Base-by-base conservation (phyloP, 2,797 vertebrate species). In the Lepidocolaptes lacrymiger region DNA sequence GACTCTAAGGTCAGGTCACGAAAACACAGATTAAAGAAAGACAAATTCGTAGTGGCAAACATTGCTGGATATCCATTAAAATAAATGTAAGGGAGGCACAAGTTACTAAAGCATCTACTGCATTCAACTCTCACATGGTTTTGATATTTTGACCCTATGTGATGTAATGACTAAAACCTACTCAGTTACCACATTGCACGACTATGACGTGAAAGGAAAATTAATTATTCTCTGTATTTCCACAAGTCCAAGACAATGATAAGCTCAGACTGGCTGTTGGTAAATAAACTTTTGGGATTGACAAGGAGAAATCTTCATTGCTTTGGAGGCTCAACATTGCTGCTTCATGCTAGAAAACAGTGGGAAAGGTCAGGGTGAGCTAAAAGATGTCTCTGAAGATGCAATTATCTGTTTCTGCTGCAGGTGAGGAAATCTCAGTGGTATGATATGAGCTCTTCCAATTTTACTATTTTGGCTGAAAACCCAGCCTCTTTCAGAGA, bases 21-120 rank as follows among this genome's bases (percentile, higher is more conserved):
- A 93, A 91, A 89, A 89, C 59, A 80, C 7, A 83, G 62, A 89
- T 78, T 85, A 91, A 94, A 95, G 85, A 69, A 88, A 74, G 87
- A 55, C 17, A 46, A 74, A 93, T 68, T 69, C 84, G 52, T 41
- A 75, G 27, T 10, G 32, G 43, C 19, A 55, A 89, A 82, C 17
- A 7, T 49, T 85, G 78, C 81, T 94, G 91, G 72, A 64, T 72
- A 82, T 37, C 36, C 51, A 78, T 75, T 75, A 51, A 27, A 89
- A 64, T 14, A 88, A 85, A 58, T 12, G n/a, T 11, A 72, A 71
- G 64, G 46, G 39, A 95, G 36, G n/a, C 6, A 44, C 44, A 51
- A 2, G 11, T 77, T 85, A 64, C 71, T 74, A 51, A 82, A 85
- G 58, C 75, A 88, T 8, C 58, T 88, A 30, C 75, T 88, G 76